Evolutionary conservation across 2,113 vertebrate species (phyloP).

Genomic region (Mugil cephalus): DNA sequence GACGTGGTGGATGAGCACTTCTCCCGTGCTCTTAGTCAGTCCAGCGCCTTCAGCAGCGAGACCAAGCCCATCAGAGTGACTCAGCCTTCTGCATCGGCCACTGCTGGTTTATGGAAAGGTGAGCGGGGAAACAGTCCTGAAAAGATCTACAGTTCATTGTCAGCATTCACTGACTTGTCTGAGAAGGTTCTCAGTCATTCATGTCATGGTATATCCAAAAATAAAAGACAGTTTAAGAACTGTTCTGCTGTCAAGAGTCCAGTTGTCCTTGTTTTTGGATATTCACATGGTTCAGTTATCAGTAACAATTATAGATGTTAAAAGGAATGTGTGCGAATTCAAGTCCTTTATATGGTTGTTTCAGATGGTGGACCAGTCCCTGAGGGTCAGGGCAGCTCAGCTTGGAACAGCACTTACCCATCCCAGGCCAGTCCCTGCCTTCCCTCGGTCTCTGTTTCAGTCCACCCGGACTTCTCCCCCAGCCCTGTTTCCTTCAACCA

Average conservation of each 20-base stretch:
- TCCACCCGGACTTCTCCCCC: constrained; percentile 91
- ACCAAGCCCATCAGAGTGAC: constrained; percentile 86
- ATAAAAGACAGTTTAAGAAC: too few species aligned
- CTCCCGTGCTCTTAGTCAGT: constrained; percentile 95
- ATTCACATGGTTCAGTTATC: not conserved
- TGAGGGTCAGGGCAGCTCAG: constrained; percentile 88
- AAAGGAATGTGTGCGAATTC: constrained; percentile 2
- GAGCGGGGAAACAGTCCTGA: constrained; percentile 31
- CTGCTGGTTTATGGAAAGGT: constrained; percentile 92
- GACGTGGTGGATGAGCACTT: constrained; percentile 98
- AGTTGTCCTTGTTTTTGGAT: too few species aligned
- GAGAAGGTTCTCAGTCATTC: too few species aligned
- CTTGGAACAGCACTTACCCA: constrained; percentile 92
- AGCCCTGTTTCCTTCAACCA: constrained; percentile 86
- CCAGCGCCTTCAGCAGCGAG: constrained; percentile 88
- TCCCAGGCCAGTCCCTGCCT: constrained; percentile 88
- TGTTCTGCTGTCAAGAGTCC: too few species aligned
- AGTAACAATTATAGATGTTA: not conserved
- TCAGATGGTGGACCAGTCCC: constrained; percentile 76
- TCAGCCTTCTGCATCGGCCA: constrained; percentile 57
- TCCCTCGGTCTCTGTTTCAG: constrained; percentile 86
- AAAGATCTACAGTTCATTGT: not conserved
- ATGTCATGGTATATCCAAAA: too few species aligned
- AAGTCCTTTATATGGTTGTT: constrained; percentile 34
- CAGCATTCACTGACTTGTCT: not conserved